Evolutionary conservation across 37 sponge, comb jelly and placozoan species (phyloP), one percentile per base, ranked within the genome.

Genomic region (Tethya wilhelma): DNA sequence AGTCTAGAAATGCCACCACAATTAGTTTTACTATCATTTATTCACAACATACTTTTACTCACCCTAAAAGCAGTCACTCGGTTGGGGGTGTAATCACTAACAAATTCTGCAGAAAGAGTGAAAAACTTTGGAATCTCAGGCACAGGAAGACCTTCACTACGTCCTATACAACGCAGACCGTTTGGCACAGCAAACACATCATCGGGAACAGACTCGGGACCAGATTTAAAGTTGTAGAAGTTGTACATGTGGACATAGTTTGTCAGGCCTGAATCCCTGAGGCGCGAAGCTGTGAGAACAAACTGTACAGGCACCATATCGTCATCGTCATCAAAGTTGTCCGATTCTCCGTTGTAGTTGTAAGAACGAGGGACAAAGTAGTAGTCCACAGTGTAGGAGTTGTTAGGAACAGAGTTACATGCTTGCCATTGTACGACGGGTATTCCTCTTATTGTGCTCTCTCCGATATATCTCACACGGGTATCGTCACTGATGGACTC

Each of bases 141-240:
- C 31, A 86, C 22, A 0, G 74, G 63, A 9, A 23, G 46, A 1
- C 84, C 84, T 2, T 75, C 43, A 14, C 28, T 39, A 38, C 87
- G 80, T 19, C 81, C 81, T 43, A 6, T 75, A 32, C 91, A 90
- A 12, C 73, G 55, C 32, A 90, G 26, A 11, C 86, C 91, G 33
- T 31, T 60, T 0, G 91, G 91, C 25, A 90, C 77, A n/a, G 19
- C 1, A 43, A 90, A 84, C 7, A 69, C 36, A n/a, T 43, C 58
- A 60, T 75, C 81, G 12, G 85, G 85, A 0, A 87, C 87, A 0
- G 87, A 57, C 12, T 56, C 42, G 33, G 90, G 81, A 39, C 81
- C 80, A 49, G 75, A 31, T 1, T 44, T 22, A 38, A 75, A 84
- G 40, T 63, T 63, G 0, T 73, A 30, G 36, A 89, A 71, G 12